Base-by-base conservation (phyloP, 2,113 vertebrate species). In the Odontophorus gujanensis region DNA sequence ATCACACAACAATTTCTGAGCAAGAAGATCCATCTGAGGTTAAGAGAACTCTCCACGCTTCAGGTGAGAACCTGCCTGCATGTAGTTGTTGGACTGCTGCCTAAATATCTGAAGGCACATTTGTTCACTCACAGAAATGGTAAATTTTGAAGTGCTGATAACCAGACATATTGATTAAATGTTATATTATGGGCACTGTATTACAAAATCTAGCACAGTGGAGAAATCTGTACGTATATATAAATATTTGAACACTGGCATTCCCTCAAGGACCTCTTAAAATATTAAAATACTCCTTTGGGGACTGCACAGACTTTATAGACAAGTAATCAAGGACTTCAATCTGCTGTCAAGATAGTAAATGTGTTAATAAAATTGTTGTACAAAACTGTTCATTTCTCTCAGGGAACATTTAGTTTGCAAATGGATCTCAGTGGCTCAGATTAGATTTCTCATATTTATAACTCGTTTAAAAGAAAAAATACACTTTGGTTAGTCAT, bases 241-340 rank as follows among this genome's bases (percentile, higher is more conserved):
- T 65, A 95, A 93, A 92, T 94, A 93, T 96, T 97, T 95, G 81
- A 95, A 94, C 81, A 83, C 25, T 87, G 82, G 34, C 67, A 61
- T 47, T 95, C 38, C 63, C 72, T 92, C 93, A 77, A 91, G 59
- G 57, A 84, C 30, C 85, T 95, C 67, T 16, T 89, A 78, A 77
- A 93, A 53, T 68, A 71, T 67, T 59, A 38, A 95, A 90, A 42
- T 81, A 93, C 47, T 92, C 71, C 90, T 97, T 93, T 61, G 85
- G 81, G 45, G 81, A 76, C 83, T 81, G 67, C 51, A 83, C 13
- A 91, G 82, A 89, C 34, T 80, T 13, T 43, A 74, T 90, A 92
- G 63, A 93, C 42, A 94, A 83, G 84, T 38, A 88, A 78, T 84
- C 57, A 94, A 73, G 71, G 21, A 73, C 36, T 81, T 81, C 82